These are phyloP conservation scores for Myanophis thanlyinensis DNA, from an alignment of 2,113 vertebrate genomes.

Conservation along the genomic window DNA sequence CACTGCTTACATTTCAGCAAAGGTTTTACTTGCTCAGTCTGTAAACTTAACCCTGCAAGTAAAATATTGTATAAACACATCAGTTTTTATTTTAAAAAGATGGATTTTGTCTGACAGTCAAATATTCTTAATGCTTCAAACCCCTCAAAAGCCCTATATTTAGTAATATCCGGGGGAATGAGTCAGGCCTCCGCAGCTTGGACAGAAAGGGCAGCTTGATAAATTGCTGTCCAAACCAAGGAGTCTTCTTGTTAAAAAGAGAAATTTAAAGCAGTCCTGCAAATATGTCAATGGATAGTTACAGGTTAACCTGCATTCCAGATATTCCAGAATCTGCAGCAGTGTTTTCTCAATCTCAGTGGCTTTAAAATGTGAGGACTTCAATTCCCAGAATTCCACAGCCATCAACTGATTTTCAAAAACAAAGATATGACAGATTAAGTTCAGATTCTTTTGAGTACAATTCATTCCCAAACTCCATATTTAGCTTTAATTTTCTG, in stretches of 20 bases:
- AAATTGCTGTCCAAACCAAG: not conserved
- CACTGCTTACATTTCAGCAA: conserved; percentile 61
- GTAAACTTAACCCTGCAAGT: conserved; percentile 51
- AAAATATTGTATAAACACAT: conserved; percentile 57
- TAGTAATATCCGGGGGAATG: not conserved
- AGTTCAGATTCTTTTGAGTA: not conserved
- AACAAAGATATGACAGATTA: not conserved
- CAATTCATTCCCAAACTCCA: not conserved
- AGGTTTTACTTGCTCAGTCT: conserved; percentile 49
- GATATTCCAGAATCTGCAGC: not conserved
- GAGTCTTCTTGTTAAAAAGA: not conserved
- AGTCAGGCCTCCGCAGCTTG: conserved; percentile 2
- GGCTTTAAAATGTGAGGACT: not conserved
- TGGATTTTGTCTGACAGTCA: conserved; percentile 54
- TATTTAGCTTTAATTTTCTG: not conserved
- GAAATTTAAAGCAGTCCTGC: not conserved
- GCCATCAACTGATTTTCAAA: not conserved
- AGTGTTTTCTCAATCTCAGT: not conserved
- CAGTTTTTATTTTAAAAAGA: conserved; percentile 58
- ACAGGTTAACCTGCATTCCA: not conserved
- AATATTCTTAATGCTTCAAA: conserved; percentile 47
- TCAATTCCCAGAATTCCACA: not conserved
- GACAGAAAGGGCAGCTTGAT: not conserved
- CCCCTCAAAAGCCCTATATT: conserved; percentile 1
- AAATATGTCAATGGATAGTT: not conserved